Conservation (phyloP, 2,113 vertebrate species). For the Chaetorhynchus papuensis region DNA sequence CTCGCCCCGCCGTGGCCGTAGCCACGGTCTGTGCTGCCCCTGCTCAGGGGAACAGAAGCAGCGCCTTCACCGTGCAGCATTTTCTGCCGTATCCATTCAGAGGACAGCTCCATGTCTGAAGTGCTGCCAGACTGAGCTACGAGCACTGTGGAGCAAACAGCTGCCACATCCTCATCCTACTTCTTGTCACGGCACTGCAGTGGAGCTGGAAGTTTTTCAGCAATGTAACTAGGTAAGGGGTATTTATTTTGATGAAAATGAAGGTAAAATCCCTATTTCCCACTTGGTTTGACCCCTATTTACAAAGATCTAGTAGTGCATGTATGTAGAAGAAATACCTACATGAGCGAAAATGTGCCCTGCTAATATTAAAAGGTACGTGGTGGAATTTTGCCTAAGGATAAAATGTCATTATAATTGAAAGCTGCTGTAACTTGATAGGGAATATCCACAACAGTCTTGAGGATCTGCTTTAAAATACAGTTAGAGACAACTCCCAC, state of each 20-base stretch:
- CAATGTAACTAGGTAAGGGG: not conserved
- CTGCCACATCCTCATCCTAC: not conserved
- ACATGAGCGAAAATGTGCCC: conserved; percentile 11
- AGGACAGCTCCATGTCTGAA: not conserved
- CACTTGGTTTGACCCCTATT: conserved; percentile 9
- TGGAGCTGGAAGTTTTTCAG: not conserved
- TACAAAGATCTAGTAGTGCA: not conserved
- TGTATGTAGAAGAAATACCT: conserved; percentile 12
- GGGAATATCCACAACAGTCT: conserved; percentile 48
- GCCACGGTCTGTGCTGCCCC: not conserved
- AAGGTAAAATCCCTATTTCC: not conserved
- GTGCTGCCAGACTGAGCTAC: not conserved
- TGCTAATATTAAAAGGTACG: conserved; percentile 47
- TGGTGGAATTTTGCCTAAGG: conserved; percentile 57
- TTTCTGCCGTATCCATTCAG: not conserved
- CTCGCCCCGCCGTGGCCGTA: not conserved
- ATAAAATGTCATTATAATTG: conserved; percentile 62
- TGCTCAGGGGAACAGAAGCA: not conserved
- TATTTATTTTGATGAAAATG: not conserved
- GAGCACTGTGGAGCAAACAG: not conserved
- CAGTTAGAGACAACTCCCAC: conserved; percentile 48
- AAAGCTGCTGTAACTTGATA: conserved; percentile 67
- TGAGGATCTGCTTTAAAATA: conserved; percentile 54
- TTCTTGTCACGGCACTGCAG: not conserved
- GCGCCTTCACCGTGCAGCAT: not conserved